Percentiles rank a stretch among this genome's conserved stretches.
Evolutionary conservation across 2,888 invertebrate species (phyloP).

Genomic region (Heliconius erato): DNA sequence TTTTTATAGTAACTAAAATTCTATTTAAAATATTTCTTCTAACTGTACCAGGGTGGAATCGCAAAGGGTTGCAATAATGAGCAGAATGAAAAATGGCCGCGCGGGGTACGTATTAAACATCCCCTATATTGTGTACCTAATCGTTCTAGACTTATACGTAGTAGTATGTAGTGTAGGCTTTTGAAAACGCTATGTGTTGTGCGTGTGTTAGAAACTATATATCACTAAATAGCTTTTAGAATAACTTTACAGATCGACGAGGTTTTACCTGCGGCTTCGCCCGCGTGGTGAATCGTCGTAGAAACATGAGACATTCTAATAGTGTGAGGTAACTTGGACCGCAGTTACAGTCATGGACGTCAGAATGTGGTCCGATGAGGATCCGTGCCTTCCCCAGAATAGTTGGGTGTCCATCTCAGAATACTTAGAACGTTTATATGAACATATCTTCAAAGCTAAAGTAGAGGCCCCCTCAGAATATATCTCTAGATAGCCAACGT

Average conservation of each 20-base stretch:
- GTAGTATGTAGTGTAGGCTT: conserved; percentile 22
- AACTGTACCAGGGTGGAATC: conserved; percentile 69
- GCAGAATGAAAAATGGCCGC: conserved; percentile 80
- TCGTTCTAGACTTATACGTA: conserved; percentile 38
- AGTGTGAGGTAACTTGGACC: no score
- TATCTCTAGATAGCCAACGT: no score
- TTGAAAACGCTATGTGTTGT: not conserved
- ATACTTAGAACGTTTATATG: no score
- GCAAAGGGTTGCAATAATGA: conserved; percentile 82
- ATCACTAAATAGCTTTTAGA: not conserved
- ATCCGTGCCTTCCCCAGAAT: no score
- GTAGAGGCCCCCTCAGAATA: no score
- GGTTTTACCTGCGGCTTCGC: not conserved
- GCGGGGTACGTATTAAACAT: conserved; percentile 77
- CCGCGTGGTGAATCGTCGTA: not conserved
- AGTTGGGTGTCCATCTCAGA: no score
- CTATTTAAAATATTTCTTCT: conserved; percentile 53
- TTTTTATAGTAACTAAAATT: not conserved
- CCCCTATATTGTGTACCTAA: conserved; percentile 54
- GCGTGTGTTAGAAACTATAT: not conserved
- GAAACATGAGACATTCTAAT: no score
- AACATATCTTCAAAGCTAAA: no score
- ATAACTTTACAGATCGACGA: not conserved
- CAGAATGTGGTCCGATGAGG: no score
- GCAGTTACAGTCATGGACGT: no score